Evolutionary conservation across 1,140 invertebrate species (phyloP), one percentile per base, ranked within the genome.

Genomic region (Diorhabda carinulata): DNA sequence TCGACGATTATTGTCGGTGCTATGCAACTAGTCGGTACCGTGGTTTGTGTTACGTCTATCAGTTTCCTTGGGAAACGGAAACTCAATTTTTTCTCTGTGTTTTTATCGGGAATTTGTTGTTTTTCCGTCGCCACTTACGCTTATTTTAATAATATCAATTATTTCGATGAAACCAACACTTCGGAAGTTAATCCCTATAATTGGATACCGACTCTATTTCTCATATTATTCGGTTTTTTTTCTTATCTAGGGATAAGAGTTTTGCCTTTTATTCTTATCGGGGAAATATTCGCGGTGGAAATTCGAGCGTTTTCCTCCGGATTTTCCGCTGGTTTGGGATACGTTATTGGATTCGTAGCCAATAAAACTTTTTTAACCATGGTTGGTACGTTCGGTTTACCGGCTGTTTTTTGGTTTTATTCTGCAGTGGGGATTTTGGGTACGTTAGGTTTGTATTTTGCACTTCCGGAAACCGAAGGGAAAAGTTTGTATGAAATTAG

Each of bases 381-480:
- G 86, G 79, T 90, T 0, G 77, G 84, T 4, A 74, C 77, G 0
- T 75, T 92, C 41, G 86, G 87, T 0, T 78, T 92, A 25, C 85
- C 87, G 25, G 90, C 90, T 3, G 89, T 88, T 0, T 91, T 91
- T 73, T 84, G 88, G 43, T 84, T 91, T 58, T 87, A 92, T 76
- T 88, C 71, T 42, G 41, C 42, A 10, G 84, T 88, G 69, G 83
- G 91, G 52, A 87, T 95, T 64, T 64, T 88, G 3, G 89, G 90
- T 3, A 79, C 87, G 5, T 63, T 86, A 3, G 75, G 83, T 2
- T 74, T 89, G 2, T 88, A 86, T 70, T 85, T 85, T 60, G 78
- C 82, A 4, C 71, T 86, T 58, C 92, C 92, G 2, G 93, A 97
- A 84, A 97, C 94, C 0, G 94, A 96, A 80, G 91, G 91, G 0